These are phyloP conservation scores for Agrotis segetum DNA, from an alignment of 2,888 invertebrate species.

Conservation along the genomic window DNA sequence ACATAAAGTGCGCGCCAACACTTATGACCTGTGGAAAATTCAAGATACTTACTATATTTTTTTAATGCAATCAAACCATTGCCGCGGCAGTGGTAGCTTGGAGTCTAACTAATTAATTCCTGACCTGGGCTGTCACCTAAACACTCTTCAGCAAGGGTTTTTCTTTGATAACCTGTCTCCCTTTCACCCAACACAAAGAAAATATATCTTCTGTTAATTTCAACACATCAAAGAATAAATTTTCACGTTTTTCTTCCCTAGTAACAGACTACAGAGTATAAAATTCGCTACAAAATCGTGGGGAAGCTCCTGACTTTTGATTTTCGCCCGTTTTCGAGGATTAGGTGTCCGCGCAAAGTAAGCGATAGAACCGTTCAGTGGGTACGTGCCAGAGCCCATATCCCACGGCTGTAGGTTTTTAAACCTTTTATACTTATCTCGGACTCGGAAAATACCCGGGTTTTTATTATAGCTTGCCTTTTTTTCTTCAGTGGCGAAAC, in stretches of 20 bases:
- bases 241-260: background rate
- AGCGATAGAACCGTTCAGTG: constrained; percentile 53
- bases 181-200: background rate
- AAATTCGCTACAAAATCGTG: constrained; percentile 37
- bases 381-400: constrained; percentile 49
- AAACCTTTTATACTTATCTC: constrained; percentile 55
- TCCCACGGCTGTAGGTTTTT: constrained; percentile 49
- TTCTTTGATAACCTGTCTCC: background rate
- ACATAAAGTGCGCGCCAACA: too few species aligned
- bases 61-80: too few species aligned
- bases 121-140: background rate
- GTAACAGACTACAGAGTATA: constrained; percentile 21
- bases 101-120: background rate
- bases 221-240: background rate
- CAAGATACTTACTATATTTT: too few species aligned
- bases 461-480: constrained; percentile 26
- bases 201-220: background rate
- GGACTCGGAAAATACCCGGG: constrained; percentile 9
- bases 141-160: background rate
- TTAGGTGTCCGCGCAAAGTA: constrained; percentile 54
- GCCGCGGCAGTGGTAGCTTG: too few species aligned
- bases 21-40: too few species aligned
- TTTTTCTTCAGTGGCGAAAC: constrained; percentile 18
- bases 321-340: constrained; percentile 54
- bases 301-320: constrained; percentile 51